Evolutionary conservation across 2,888 invertebrate genomes (phyloP), one percentile per base, ranked within the genome.

Genomic region (Eumacrocentrus americanus): DNA sequence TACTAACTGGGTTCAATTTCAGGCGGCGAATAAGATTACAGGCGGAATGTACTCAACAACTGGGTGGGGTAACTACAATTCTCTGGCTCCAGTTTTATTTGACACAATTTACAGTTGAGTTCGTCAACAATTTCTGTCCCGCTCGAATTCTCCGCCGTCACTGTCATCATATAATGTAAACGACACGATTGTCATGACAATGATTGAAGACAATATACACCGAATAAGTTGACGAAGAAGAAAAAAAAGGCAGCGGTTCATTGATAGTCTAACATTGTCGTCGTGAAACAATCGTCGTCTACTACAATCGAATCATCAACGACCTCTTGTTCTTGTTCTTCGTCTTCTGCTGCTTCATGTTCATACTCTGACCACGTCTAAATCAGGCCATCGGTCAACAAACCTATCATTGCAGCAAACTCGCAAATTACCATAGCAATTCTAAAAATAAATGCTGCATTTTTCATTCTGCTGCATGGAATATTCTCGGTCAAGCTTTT

Each of bases 311-410:
- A 60, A 60, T 60, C 12, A 38, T 35, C 38, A 59, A 54, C 42
- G 12, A 42, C 18, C 16, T 5, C 29, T 18, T 25, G 38, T 22
- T 38, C 22, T 35, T 38, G 11, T 14, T 35, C 20, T 23, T 25
- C 25, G 20, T 40, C 38, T 18, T 14, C 18, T 29, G 16, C 9
- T 40, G 40, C 6, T 40, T 12, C 12, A 40, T 40, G 14, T 40
- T 12, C 14, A 16, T 40, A 7, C n/a, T 40, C n/a, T 12, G 12
- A 40, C 35, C 29, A 14, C 29, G 23, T 29, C 40, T 48, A 48
- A 60, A 60, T 42, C 50, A 55, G 60, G 54, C 48, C 44, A 20
- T 11, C 54, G 60, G 60, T 60, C 60, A 60, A 54, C 60, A 60
- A 60, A 60, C 60, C 42, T 55, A 29, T 58, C 23, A 48, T 55